Base-by-base conservation (phyloP, 37 sponge, comb jelly and placozoan genomes). In the Theonella swinhoei region DNA sequence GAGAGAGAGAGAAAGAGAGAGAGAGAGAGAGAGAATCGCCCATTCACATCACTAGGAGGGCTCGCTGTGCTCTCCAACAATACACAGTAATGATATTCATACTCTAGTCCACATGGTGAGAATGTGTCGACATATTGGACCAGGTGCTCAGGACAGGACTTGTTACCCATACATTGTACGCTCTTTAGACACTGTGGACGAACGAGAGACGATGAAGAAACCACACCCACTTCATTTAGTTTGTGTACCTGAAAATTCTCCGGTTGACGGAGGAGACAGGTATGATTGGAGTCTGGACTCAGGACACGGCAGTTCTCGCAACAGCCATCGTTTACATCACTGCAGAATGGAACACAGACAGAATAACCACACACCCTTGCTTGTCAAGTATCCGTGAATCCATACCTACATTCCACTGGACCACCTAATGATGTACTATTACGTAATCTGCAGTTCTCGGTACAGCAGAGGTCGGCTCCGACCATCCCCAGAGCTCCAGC, bases 301-400 rank as follows among this genome's bases (percentile, higher is more conserved):
- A 14, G 14, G 14, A 47, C 54, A 47, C 54, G 54, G 54, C 90
- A 90, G 47, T 54, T 34, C 17, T 63, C 28, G 62, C 90, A 90
- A 69, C 90, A 90, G 22, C 39, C 70, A 34, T 84, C 31, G 36
- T 90, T 90, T 39, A 32, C 36, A 37, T 90, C 90, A 80, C 90
- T 90, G 69, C 59, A 89, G 28, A 39, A 11, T 20, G 67, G 25
- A 30, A 3, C 34, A 39, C 4, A 20, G 32, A 74, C 2, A 72
- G 74, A 72, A 72, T 7, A 14, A 47, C 7, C 14, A 47, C 54
- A 14, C 11, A 47, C 54, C 7, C 54, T 47, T 47, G 7, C 54
- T 47, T 47, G 11, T 47, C 11, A 17, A 7, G 11, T 14, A 47
- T 28, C 9, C 9, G 34, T 29, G 38, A 4, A 25, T 32, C 60